Evolutionary conservation across 2,113 vertebrate species (phyloP).

Genomic region (Rhinoptilus africanus): DNA sequence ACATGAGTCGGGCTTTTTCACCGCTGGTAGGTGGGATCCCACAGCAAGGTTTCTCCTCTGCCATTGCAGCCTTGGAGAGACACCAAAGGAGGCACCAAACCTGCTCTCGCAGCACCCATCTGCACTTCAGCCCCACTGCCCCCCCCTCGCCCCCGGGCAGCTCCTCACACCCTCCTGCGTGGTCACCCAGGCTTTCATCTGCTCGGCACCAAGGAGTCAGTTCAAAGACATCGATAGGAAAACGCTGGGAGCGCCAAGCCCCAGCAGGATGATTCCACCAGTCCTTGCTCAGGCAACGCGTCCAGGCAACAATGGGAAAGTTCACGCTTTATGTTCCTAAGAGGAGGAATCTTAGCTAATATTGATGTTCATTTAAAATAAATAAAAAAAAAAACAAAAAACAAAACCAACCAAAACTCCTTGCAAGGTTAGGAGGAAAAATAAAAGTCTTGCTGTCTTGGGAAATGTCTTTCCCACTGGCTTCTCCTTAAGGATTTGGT

Average conservation of each 20-base stretch:
- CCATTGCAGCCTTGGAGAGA: not conserved
- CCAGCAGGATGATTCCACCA: not conserved
- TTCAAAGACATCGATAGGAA: not conserved
- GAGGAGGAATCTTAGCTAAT: not conserved
- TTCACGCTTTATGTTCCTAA: not conserved
- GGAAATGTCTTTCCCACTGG: conserved; percentile 43
- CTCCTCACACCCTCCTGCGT: not conserved
- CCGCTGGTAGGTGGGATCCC: not conserved
- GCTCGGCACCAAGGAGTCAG: not conserved
- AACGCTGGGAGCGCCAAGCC: not conserved
- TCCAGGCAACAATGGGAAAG: not conserved
- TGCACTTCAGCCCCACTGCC: not conserved
- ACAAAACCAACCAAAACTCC: not conserved
- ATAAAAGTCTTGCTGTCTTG: not conserved
- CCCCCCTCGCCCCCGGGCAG: fast-evolving
- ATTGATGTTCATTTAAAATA: not conserved
- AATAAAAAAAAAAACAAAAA: not conserved
- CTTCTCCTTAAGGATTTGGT: conserved; percentile 38
- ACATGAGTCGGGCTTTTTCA: not conserved
- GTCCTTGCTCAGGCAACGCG: not conserved
- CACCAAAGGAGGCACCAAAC: not conserved
- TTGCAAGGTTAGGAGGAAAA: not conserved
- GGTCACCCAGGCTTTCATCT: not conserved
- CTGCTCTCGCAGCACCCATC: not conserved
- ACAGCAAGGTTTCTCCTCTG: not conserved